Base-by-base conservation (phyloP, 23 tunicate species). In the Oikopleura albicans region DNA sequence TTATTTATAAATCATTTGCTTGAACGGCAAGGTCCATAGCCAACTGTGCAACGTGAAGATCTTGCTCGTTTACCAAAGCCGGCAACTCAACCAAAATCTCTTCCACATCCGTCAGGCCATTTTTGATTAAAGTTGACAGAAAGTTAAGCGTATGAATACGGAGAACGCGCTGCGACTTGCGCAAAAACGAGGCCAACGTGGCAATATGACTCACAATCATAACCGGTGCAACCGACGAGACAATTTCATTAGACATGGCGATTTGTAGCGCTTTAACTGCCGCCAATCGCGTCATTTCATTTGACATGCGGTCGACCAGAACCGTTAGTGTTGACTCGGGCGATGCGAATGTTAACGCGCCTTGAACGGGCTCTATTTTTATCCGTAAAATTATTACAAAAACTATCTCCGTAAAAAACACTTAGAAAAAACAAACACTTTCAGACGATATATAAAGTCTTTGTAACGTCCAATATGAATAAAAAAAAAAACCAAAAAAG, bases 261-360 rank as follows among this genome's bases (percentile, higher is more conserved):
- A 8, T 8, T 63, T 88, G 89, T 28, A 93, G 86, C 27, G 98
- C 93, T 76, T 88, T 89, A 38, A 90, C 91, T 34, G 98, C 84
- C 41, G 98, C 86, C 83, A 90, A 40, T 0, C 98, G 89, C 31
- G 98, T 90, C 49, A 93, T 93, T 75, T 93, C 98, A 84, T 93
- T 93, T 40, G 85, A 84, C 39, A 93, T 83, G 1, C 94, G 89
- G 40, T 89, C 91, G 8, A 89, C 84, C 83, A 93, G 90, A 40
- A 93, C 39, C 85, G 88, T 88, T 40, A 93, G 66, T 0, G 98
- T 93, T 75, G 84, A 84, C 31, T 89, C 89, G 0, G 39, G 8
- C 22, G 59, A 49, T n/a, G n/a, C n/a, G n/a, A n/a, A n/a, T n/a
- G 28, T 56, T 56, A 22, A 22, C 27, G 28, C 28, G 28, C 66